Percentiles rank a stretch among this genome's conserved stretches.
These are phyloP conservation scores for Cheilinus undulatus DNA, from an alignment of 2,113 vertebrate species.

Conservation along the genomic window DNA sequence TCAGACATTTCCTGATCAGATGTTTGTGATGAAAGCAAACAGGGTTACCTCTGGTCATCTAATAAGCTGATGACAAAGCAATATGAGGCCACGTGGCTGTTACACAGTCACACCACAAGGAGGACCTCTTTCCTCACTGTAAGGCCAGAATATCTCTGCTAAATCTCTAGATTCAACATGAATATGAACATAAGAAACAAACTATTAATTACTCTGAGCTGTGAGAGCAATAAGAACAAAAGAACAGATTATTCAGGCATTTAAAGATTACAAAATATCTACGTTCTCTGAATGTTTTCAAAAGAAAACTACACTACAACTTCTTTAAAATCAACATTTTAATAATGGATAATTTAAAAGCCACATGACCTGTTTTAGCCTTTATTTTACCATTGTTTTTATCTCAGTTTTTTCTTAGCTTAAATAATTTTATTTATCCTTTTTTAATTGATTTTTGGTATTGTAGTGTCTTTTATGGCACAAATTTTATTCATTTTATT, in stretches of 20 bases:
- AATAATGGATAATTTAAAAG: too few relatives aligned
- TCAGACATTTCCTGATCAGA: constrained; percentile 39
- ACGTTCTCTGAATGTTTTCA: background rate
- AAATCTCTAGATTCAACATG: background rate
- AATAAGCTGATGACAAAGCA: constrained; percentile 30
- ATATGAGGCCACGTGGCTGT: constrained; percentile 10
- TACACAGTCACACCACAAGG: constrained; percentile 62
- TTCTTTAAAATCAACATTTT: too few relatives aligned
- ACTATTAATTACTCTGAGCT: background rate
- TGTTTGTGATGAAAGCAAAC: constrained; percentile 34
- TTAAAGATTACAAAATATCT: background rate
- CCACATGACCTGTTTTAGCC: too few relatives aligned
- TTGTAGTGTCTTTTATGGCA: too few relatives aligned
- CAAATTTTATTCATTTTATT: too few relatives aligned
- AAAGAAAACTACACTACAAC: too few relatives aligned
- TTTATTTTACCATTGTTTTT: too few relatives aligned
- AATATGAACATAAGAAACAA: background rate
- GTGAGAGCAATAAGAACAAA: background rate
- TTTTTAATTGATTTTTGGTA: too few relatives aligned
- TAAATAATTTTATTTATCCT: too few relatives aligned
- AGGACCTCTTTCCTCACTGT: constrained; percentile 63
- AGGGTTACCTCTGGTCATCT: constrained; percentile 32
- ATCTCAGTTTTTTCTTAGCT: too few relatives aligned
- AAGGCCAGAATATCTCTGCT: background rate
- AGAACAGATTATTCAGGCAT: background rate